These are phyloP conservation scores for Oncorhynchus clarkii DNA, from an alignment of 2,113 vertebrate species.

Conservation along the genomic window DNA sequence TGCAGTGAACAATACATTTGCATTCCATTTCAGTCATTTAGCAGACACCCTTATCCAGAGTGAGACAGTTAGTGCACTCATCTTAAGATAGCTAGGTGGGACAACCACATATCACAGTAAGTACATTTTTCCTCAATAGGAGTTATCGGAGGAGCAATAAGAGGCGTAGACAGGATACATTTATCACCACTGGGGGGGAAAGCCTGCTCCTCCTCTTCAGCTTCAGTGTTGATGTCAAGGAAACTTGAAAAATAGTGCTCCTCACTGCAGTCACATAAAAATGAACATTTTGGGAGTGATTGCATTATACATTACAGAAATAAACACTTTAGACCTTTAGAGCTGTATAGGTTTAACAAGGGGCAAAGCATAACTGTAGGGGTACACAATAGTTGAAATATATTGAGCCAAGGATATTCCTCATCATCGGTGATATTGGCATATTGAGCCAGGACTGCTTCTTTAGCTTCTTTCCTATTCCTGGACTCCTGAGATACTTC, in stretches of 20 bases:
- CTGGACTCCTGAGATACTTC: slow-evolving; percentile 82
- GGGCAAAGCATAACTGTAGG: too few relatives aligned
- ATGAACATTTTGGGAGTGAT: background rate
- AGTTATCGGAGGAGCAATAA: background rate
- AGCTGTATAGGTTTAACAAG: too few relatives aligned
- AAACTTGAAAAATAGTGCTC: slow-evolving; percentile 21
- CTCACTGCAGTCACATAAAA: background rate
- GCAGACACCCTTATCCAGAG: too few relatives aligned
- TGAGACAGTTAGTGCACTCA: too few relatives aligned
- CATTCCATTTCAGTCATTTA: too few relatives aligned
- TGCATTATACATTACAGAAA: background rate
- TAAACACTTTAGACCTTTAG: too few relatives aligned
- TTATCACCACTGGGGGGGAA: slow-evolving; percentile 55
- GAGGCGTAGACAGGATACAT: slow-evolving; percentile 74
- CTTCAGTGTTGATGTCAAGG: slow-evolving; percentile 76
- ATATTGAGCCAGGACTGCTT: slow-evolving; percentile 92
- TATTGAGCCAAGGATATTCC: slow-evolving; percentile 88
- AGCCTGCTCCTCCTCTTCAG: slow-evolving; percentile 58
- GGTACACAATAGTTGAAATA: background rate
- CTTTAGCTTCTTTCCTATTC: slow-evolving; percentile 90
- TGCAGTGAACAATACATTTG: too few relatives aligned
- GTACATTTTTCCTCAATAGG: too few relatives aligned
- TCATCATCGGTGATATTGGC: slow-evolving; percentile 91
- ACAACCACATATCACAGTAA: too few relatives aligned
- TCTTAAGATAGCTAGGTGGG: too few relatives aligned